Percentiles rank a stretch among this genome's conserved stretches.
These are phyloP conservation scores for Molossus molossus DNA, from an alignment of 2,797 vertebrate species.

Conservation along the genomic window DNA sequence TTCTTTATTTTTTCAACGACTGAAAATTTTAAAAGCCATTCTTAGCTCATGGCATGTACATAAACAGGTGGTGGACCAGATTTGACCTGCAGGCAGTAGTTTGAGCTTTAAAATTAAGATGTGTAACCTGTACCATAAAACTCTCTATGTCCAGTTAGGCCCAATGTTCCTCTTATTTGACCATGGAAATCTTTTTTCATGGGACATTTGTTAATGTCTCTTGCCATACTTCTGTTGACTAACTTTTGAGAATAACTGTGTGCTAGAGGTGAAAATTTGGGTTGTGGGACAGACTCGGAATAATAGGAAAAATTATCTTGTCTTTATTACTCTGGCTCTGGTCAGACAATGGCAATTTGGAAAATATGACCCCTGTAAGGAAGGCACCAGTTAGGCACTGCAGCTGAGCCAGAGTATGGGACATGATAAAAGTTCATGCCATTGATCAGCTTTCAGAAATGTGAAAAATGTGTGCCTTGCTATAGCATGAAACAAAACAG, in stretches of 20 bases:
- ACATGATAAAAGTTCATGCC: background rate
- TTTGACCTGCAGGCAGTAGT: background rate
- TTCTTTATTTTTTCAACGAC: background rate
- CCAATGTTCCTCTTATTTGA: background rate
- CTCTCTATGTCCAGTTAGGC: background rate
- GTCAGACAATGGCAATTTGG: background rate
- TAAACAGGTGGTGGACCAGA: background rate
- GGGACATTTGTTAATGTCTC: background rate
- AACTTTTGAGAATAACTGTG: background rate
- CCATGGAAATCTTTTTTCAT: background rate
- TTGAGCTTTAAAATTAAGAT: background rate
- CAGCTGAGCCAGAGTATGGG: background rate
- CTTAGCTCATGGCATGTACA: background rate
- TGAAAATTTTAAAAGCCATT: constrained; percentile 39
- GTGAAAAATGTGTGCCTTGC: background rate
- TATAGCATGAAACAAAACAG: background rate
- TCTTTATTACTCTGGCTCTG: background rate
- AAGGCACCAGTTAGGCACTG: background rate
- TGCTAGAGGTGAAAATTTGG: background rate
- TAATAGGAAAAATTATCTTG: background rate
- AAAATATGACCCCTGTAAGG: background rate
- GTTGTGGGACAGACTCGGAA: background rate
- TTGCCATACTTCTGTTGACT: background rate
- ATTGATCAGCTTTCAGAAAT: background rate
- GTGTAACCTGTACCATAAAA: background rate